phyloP scores from a whole-genome alignment of 2,888 invertebrate species.

The Polydrusus tereticollis region DNA sequence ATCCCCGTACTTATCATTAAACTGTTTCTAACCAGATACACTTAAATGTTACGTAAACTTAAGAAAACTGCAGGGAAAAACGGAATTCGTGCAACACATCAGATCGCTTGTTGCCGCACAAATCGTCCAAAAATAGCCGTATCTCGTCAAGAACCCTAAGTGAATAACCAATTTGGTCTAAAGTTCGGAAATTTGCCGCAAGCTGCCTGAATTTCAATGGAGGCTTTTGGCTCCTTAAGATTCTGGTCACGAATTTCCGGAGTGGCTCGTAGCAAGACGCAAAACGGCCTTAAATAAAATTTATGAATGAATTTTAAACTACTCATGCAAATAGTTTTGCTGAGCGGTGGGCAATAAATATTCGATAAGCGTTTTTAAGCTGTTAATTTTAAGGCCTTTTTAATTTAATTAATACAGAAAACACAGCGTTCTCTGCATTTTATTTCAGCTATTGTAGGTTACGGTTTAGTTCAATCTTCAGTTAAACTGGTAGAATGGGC shows the following conservation, averaged over 20 bases:
- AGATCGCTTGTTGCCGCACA: slow-evolving; percentile 26
- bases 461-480: too few relatives aligned
- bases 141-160: slow-evolving; percentile 31
- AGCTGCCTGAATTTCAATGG: slow-evolving; percentile 42
- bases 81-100: slow-evolving; percentile 15
- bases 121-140: slow-evolving; percentile 36
- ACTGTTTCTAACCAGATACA: background rate
- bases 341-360: background rate
- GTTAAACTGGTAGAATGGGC: too few relatives aligned
- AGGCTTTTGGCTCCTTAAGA: slow-evolving; percentile 32
- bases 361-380: background rate
- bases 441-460: too few relatives aligned
- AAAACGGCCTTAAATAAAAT: slow-evolving; percentile 46
- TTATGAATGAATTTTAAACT: slow-evolving; percentile 44
- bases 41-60: background rate
- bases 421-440: too few relatives aligned
- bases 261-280: slow-evolving; percentile 41
- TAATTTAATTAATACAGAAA: background rate
- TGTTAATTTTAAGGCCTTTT: background rate
- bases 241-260: slow-evolving; percentile 41
- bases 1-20: too few relatives aligned
- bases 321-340: slow-evolving; percentile 13
- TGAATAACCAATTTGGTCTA: slow-evolving; percentile 45
- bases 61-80: background rate
- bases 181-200: slow-evolving; percentile 44